Percentiles rank a stretch among this genome's conserved stretches.
These are phyloP conservation scores for Physella acuta DNA, from an alignment of 1,140 invertebrate genomes.

Conservation along the genomic window DNA sequence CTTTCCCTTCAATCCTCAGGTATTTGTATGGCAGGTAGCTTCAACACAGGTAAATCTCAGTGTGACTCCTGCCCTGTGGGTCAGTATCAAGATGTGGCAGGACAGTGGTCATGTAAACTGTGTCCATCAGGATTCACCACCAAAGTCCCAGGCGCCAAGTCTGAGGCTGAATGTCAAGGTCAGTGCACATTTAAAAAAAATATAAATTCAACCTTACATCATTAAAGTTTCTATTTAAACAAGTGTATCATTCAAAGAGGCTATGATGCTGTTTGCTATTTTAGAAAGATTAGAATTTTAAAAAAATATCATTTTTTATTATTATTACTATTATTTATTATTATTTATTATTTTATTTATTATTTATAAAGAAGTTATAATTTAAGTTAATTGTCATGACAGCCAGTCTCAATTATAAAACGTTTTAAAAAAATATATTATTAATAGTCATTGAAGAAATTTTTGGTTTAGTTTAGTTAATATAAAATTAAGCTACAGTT, in stretches of 20 bases:
- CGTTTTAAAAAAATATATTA: too few relatives aligned
- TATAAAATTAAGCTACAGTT: too few relatives aligned
- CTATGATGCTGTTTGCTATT: not conserved
- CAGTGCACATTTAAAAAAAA: not conserved
- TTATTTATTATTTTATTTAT: not conserved
- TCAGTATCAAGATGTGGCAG: slow-evolving; percentile 25
- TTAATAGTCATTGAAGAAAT: too few relatives aligned
- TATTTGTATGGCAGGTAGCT: slow-evolving; percentile 25
- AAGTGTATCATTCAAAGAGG: not conserved
- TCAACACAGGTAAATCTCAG: not conserved
- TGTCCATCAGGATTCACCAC: slow-evolving; percentile 33
- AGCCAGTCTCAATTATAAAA: too few relatives aligned
- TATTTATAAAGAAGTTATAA: too few relatives aligned
- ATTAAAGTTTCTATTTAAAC: not conserved
- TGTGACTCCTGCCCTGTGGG: slow-evolving; percentile 29
- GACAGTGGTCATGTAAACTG: slow-evolving; percentile 17
- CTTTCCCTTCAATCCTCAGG: slow-evolving; percentile 11
- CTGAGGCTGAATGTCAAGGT: slow-evolving; percentile 7
- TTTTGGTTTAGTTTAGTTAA: too few relatives aligned
- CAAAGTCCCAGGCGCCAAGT: not conserved
- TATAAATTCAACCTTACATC: too few relatives aligned
- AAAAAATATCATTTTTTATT: not conserved
- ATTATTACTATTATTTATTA: slow-evolving; percentile 6
- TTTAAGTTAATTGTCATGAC: too few relatives aligned
- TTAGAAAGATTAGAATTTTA: not conserved